These are phyloP conservation scores for Villa cingulata DNA, from an alignment of 2,888 invertebrate genomes.

Conservation along the genomic window DNA sequence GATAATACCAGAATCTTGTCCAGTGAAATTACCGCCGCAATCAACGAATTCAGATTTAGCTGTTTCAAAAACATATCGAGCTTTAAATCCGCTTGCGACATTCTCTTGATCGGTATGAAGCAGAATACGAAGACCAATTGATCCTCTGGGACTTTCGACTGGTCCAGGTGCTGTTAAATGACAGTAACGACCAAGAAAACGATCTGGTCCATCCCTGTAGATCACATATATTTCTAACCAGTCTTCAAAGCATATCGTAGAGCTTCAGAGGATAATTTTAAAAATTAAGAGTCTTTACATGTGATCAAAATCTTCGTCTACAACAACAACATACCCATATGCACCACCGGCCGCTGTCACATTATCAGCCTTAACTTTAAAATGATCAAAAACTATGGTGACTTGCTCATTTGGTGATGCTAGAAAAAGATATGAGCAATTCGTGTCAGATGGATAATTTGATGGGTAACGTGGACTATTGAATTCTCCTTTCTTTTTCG, in stretches of 20 bases:
- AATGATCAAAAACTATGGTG: constrained; percentile 80
- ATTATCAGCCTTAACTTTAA: constrained; percentile 72
- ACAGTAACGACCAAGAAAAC: constrained; percentile 84
- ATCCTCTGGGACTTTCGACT: constrained; percentile 79
- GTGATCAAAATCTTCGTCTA: not conserved
- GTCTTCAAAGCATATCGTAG: constrained; percentile 73
- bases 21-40: constrained; percentile 84
- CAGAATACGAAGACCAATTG: constrained; percentile 74
- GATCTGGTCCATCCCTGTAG: constrained; percentile 67
- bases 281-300: not conserved
- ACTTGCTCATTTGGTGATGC: constrained; percentile 81
- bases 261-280: constrained; percentile 36
- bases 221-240: constrained; percentile 90
- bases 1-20: constrained; percentile 67
- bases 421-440: constrained; percentile 84
- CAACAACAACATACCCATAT: constrained; percentile 45
- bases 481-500: constrained; percentile 78
- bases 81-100: constrained; percentile 92
- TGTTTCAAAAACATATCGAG: constrained; percentile 83
- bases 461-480: constrained; percentile 94
- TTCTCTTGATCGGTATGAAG: constrained; percentile 77
- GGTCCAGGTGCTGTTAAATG: constrained; percentile 86
- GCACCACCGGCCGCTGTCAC: constrained; percentile 62
- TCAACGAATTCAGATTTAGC: constrained; percentile 82
- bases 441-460: constrained; percentile 89